Conservation (phyloP, 2,888 invertebrate genomes). For the Caenorhabditis sulstoni region DNA sequence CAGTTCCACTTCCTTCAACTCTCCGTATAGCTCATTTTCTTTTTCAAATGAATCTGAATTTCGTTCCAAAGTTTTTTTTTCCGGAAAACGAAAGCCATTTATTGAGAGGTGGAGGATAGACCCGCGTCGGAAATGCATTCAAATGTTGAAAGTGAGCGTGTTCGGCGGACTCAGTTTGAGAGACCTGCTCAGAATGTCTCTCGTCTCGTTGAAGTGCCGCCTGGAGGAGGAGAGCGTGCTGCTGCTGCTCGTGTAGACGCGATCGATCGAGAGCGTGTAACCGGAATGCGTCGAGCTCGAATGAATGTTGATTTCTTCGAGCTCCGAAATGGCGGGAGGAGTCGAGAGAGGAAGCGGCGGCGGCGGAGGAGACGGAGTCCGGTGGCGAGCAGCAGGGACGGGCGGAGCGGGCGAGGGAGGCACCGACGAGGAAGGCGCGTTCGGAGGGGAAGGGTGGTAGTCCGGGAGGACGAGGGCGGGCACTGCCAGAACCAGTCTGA, state of each 20-base stretch:
- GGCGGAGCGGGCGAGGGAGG: conserved; percentile 24
- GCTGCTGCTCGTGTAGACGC: conserved; percentile 32
- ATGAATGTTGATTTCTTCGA: conserved; percentile 37
- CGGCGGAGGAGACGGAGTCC: conserved; percentile 46
- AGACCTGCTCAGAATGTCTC: conserved; percentile 48
- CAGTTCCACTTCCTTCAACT: too few species aligned
- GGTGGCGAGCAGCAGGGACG: conserved; percentile 33
- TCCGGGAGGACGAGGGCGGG: conserved; percentile 41
- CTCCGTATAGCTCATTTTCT: too few species aligned
- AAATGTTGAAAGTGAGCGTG: conserved; percentile 56
- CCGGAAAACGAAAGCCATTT: too few species aligned
- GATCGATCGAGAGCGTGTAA: conserved; percentile 40
- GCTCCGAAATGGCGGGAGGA: conserved; percentile 33
- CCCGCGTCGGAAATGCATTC: background rate
- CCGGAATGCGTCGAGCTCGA: conserved; percentile 21
- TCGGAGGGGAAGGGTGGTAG: conserved; percentile 22
- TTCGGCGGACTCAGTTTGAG: conserved; percentile 53
- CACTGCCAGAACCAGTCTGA: conserved; percentile 31
- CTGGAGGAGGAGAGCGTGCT: conserved; percentile 35
- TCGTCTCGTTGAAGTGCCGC: conserved; percentile 45
- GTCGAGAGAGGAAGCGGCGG: conserved; percentile 43
- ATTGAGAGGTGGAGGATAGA: too few species aligned
- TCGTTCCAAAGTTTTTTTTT: too few species aligned
- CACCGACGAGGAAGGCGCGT: conserved; percentile 1
- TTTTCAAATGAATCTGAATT: too few species aligned